These are phyloP conservation scores for Scaptomyza cyrtandrae DNA, from an alignment of 2,888 invertebrate genomes.

Conservation along the genomic window DNA sequence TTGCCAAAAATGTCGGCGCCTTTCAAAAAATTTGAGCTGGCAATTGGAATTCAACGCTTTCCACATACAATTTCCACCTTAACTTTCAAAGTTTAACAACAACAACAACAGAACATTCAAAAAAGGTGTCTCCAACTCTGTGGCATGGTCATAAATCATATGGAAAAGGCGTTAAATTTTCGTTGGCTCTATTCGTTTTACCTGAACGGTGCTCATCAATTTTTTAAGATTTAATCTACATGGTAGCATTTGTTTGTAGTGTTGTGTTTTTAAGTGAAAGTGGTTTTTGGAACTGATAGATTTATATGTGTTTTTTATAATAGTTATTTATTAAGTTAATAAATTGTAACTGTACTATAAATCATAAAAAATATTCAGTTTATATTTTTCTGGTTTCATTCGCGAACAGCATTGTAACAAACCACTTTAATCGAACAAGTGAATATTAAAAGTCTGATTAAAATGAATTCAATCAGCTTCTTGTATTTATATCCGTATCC, in stretches of 20 bases:
- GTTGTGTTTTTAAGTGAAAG: constrained; percentile 6
- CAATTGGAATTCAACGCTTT: constrained; percentile 73
- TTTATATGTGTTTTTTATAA: background rate
- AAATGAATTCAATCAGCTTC: no score
- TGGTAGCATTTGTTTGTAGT: constrained; percentile 15
- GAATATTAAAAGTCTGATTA: no score
- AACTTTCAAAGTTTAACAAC: constrained; percentile 23
- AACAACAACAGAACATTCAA: background rate
- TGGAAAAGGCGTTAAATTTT: constrained; percentile 42
- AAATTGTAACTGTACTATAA: background rate
- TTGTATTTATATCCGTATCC: no score
- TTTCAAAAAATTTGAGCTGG: constrained; percentile 78
- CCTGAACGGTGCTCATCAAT: constrained; percentile 51
- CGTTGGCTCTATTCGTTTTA: constrained; percentile 26
- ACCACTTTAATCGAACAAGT: no score
- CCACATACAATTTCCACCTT: constrained; percentile 39
- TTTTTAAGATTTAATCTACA: constrained; percentile 56
- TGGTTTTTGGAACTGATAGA: constrained; percentile 6
- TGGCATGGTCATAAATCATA: constrained; percentile 65
- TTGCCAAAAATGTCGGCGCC: constrained; percentile 82
- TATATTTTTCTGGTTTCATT: background rate
- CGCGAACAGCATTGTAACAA: no score
- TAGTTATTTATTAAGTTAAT: background rate
- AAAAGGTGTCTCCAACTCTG: constrained; percentile 29
- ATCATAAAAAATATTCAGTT: no score